A percentile compares a stretch with the other conserved stretches of the same genome.
Conservation (phyloP, 2,113 vertebrate species). For the Nibea coibor region DNA sequence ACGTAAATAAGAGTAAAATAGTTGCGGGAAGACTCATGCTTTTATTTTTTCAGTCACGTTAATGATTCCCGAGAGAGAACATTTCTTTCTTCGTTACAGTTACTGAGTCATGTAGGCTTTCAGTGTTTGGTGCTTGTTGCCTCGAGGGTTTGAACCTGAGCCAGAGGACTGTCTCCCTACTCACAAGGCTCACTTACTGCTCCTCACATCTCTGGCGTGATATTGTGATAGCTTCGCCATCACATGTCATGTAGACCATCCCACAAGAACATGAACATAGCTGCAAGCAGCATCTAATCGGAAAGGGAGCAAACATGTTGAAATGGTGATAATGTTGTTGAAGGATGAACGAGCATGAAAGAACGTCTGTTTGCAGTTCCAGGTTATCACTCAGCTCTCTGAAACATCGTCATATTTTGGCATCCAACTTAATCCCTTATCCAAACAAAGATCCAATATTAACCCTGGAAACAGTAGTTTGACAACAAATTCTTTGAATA, state of each 20-base stretch:
- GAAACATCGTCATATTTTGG: not conserved
- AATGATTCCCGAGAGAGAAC: not conserved
- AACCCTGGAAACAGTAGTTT: not conserved
- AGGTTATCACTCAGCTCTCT: not conserved
- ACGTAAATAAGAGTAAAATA: too few relatives aligned
- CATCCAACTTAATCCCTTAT: not conserved
- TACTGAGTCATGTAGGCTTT: slow-evolving; percentile 12
- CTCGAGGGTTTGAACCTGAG: slow-evolving; percentile 26
- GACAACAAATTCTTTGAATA: not conserved
- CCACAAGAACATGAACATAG: slow-evolving; percentile 13
- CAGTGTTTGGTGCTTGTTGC: not conserved
- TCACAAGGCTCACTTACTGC: slow-evolving; percentile 43
- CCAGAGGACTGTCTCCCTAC: slow-evolving; percentile 4
- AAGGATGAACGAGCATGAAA: not conserved
- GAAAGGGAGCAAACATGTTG: not conserved
- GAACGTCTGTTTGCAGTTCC: slow-evolving; percentile 8
- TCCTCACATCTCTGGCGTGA: slow-evolving; percentile 24
- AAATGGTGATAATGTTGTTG: not conserved
- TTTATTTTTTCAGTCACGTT: not conserved
- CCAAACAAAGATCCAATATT: not conserved
- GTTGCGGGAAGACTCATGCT: too few relatives aligned
- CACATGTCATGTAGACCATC: slow-evolving; percentile 26
- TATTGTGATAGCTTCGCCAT: slow-evolving; percentile 25
- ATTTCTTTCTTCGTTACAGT: not conserved
- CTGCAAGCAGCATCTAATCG: not conserved